Evolutionary conservation across 1,140 invertebrate species (phyloP).

Genomic region (Tetramorium alpestre): DNA sequence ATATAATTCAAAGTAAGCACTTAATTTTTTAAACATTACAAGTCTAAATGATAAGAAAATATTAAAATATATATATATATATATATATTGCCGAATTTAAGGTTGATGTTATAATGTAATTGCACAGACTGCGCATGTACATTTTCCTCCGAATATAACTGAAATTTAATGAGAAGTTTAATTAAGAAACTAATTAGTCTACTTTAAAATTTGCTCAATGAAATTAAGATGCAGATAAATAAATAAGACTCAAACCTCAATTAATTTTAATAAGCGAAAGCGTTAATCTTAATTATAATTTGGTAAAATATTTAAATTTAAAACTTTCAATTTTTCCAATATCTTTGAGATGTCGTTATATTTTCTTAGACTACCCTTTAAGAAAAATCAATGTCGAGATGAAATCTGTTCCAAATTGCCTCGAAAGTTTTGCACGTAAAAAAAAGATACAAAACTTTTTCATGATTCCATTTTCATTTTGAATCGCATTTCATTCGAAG

Average conservation of each 20-base stretch:
- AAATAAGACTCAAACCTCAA: not conserved
- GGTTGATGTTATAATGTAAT: not conserved
- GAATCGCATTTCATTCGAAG: constrained; percentile 12
- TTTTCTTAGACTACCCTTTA: not conserved
- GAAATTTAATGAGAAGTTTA: constrained; percentile 26
- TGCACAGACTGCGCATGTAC: not conserved
- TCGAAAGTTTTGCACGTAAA: constrained; percentile 1
- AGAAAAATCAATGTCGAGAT: constrained; percentile 16
- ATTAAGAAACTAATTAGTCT: constrained; percentile 21
- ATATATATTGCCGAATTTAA: not conserved
- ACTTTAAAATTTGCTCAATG: not conserved
- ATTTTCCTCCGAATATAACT: not conserved
- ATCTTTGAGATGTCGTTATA: not conserved
- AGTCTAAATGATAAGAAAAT: too few relatives aligned
- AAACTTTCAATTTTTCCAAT: not conserved
- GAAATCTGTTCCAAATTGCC: constrained; percentile 20
- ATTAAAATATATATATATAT: too few relatives aligned
- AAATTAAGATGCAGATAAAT: not conserved
- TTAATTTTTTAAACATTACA: not conserved
- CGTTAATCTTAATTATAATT: not conserved
- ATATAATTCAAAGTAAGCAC: not conserved
- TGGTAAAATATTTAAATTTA: not conserved
- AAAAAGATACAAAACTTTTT: constrained; percentile 37
- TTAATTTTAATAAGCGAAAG: constrained; percentile 12
- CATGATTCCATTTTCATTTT: constrained; percentile 9